Conservation (phyloP, 2,797 vertebrate genomes). For the Anolis apletophallus region DNA sequence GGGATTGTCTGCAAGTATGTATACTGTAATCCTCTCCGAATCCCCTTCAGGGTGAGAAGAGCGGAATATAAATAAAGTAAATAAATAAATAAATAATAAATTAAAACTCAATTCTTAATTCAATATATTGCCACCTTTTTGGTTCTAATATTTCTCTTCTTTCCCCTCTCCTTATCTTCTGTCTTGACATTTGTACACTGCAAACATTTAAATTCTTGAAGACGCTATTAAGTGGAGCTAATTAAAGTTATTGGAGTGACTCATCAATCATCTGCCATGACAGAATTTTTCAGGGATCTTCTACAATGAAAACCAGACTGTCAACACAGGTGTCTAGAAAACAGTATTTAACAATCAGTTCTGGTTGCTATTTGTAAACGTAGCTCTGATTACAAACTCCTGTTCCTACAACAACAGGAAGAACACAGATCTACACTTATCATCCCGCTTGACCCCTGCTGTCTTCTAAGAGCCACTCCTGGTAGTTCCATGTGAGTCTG, state of each 20-base stretch:
- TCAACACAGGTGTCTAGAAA: background rate
- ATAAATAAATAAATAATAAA: too few species aligned
- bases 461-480: background rate
- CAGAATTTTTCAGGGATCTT: slow-evolving; percentile 20
- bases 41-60: too few species aligned
- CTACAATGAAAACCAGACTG: slow-evolving; percentile 20
- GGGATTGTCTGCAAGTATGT: too few species aligned
- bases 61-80: too few species aligned
- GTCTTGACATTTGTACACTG: slow-evolving; percentile 17
- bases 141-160: background rate
- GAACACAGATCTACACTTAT: background rate
- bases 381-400: background rate
- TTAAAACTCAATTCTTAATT: background rate
- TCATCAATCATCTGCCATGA: slow-evolving; percentile 27
- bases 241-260: slow-evolving; percentile 29
- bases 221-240: background rate
- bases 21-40: too few species aligned
- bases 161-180: slow-evolving; percentile 3
- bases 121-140: background rate
- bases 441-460: background rate
- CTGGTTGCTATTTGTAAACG: background rate
- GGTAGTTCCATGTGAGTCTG: background rate
- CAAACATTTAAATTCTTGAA: slow-evolving; percentile 37
- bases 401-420: background rate
- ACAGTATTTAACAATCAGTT: background rate